These are phyloP conservation scores for Pseudorhiza aurosa DNA, from an alignment of 30 jellyfish, hydroid and myxozoan species.

Conservation along the genomic window DNA sequence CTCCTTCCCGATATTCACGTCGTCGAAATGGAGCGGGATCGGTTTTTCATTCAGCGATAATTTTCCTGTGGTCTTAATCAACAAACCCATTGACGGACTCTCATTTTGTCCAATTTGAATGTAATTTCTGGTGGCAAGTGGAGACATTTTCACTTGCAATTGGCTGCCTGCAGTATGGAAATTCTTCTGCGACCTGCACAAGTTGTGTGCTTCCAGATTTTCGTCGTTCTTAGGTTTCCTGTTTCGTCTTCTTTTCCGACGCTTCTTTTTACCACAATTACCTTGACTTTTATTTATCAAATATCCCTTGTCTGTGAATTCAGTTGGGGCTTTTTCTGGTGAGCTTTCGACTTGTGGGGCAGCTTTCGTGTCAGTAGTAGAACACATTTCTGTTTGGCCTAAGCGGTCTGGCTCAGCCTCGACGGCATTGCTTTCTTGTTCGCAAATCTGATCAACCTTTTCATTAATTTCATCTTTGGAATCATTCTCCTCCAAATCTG, in stretches of 20 bases:
- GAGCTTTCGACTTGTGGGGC: constrained; percentile 46
- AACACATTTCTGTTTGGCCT: neutral
- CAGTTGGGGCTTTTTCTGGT: constrained; percentile 30
- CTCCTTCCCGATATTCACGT: constrained; percentile 26
- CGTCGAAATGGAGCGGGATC: constrained; percentile 3
- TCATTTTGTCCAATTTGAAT: constrained; percentile 26
- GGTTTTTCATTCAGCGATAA: constrained; percentile 23
- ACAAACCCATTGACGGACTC: constrained; percentile 31
- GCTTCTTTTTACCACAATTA: constrained; percentile 3
- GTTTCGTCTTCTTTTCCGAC: constrained; percentile 51
- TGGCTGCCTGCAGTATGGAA: neutral
- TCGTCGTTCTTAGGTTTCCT: constrained; percentile 12
- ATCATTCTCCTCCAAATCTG: constrained; percentile 8
- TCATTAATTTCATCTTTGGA: neutral
- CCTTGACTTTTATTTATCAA: constrained; percentile 39
- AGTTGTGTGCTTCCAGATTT: neutral
- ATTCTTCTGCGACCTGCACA: neutral
- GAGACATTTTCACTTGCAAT: constrained; percentile 24
- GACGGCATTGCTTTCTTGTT: neutral
- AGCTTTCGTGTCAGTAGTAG: neutral
- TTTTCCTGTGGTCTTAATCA: constrained; percentile 28
- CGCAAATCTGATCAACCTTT: neutral
- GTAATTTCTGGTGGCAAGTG: constrained; percentile 46
- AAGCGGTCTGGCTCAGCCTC: neutral
- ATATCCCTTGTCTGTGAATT: constrained; percentile 52